Base-by-base conservation (phyloP, 2,797 vertebrate genomes). In the Parauchenoglanis punctatus region DNA sequence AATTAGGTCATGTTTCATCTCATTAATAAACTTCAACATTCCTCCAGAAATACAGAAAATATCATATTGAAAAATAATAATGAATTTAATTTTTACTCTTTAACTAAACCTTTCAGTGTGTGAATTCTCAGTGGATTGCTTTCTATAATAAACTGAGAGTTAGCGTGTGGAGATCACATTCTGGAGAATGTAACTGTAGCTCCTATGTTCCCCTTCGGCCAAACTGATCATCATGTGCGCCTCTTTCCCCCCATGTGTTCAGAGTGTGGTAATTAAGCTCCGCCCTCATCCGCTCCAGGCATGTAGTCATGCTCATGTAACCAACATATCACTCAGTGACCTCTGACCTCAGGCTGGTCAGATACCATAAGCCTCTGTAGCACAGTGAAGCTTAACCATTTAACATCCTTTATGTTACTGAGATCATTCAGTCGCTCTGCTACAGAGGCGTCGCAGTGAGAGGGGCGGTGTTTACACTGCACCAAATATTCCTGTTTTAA, bases 281-380 rank as follows among this genome's bases (percentile, higher is more conserved):
- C 31, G 2, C 56, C 56, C 8, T 31, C 58, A 6, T 15, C 28
- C 18, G 13, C 56, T 44, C 35, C 23, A n/a, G 59, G 2, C 58
- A 46, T 67, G 44, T 15, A 67, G 44, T 8, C 13, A 18, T 12
- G 3, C 23, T 80, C 63, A 81, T 35, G 63, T 56, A 52, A 86
- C 15, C 20, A 35, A 15, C 54, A n/a, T 15, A 75, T 81, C 18
- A 10, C 35, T 67, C 40, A 10, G 40, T 77, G 81, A 86, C 89
- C 75, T 67, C 91, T 92, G 92, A 89, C n/a, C 88, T 81, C 52
- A 52, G 46, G 6, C 75, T 77, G 13, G 2, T 49, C 40, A 75
- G 20, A n/a, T 0, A 17, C 31, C 54, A 59, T 80, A 40, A 80
- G 59, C 54, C 56, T 25, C 4, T 28, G 49, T 49, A 76, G 73